Percentiles rank a stretch among this genome's conserved stretches.
These are phyloP conservation scores for Cerastis rubricosa DNA, from an alignment of 2,888 invertebrate genomes.

Conservation along the genomic window DNA sequence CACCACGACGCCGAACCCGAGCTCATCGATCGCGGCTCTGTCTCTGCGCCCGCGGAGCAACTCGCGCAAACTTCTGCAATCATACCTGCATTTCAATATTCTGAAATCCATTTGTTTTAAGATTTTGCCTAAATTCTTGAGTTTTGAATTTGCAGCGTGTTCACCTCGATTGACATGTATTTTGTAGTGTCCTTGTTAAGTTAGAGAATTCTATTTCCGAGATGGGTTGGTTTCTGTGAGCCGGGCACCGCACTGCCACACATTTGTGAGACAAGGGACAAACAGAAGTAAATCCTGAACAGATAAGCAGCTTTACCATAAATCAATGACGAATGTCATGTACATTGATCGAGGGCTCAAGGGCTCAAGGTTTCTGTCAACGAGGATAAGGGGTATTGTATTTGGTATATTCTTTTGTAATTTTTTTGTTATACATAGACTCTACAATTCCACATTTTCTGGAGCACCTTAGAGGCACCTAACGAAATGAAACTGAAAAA, in stretches of 20 bases:
- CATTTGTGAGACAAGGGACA: constrained; percentile 26
- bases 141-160: neutral
- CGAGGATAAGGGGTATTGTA: constrained; percentile 17
- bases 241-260: neutral
- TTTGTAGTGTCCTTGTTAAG: constrained; percentile 12
- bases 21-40: constrained; percentile 84
- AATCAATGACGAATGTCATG: constrained; percentile 10
- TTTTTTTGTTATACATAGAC: neutral
- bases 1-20: constrained; percentile 90
- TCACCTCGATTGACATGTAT: neutral
- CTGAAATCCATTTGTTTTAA: constrained; percentile 16
- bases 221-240: neutral
- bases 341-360: too few relatives aligned
- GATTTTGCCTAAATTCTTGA: constrained; percentile 1
- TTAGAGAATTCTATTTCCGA: constrained; percentile 28
- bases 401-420: constrained; percentile 8
- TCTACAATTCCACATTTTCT: neutral
- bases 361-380: constrained; percentile 14
- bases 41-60: constrained; percentile 88
- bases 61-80: constrained; percentile 88
- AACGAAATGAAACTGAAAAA: constrained; percentile 10
- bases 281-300: constrained; percentile 23
- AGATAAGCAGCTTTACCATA: constrained; percentile 43
- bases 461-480: neutral
- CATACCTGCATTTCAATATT: constrained; percentile 54